A percentile compares a stretch with the other conserved stretches of the same genome.
Conservation (phyloP, 2,888 invertebrate species). For the Hemistola chrysoprasaria region DNA sequence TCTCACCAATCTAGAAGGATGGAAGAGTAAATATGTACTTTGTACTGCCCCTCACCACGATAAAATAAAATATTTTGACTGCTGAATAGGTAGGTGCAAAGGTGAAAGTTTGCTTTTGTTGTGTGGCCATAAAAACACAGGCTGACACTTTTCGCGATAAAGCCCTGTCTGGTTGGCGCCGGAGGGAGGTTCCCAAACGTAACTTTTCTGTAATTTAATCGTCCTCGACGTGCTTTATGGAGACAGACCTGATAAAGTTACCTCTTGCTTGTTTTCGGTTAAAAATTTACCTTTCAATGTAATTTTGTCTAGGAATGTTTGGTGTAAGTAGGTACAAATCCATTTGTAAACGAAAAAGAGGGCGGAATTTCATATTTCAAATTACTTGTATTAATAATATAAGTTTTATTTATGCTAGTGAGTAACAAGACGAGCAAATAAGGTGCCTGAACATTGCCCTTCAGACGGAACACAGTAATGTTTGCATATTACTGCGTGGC, state of each 20-base stretch:
- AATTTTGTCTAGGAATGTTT: no score
- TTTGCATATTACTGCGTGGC: no score
- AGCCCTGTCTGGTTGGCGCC: conserved; percentile 61
- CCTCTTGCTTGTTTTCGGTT: conserved; percentile 12
- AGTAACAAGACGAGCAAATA: no score
- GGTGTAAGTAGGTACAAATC: no score
- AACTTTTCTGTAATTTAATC: conserved; percentile 65
- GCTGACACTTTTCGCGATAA: conserved; percentile 73
- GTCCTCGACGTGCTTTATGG: conserved; percentile 25
- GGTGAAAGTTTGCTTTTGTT: conserved; percentile 73
- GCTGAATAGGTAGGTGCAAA: conserved; percentile 53
- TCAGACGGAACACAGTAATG: no score
- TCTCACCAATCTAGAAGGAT: no score
- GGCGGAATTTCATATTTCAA: no score
- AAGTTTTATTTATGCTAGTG: no score
- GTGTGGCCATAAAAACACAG: conserved; percentile 62
- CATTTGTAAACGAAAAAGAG: no score
- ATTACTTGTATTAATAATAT: no score
- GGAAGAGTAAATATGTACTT: neutral
- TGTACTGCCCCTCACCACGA: conserved; percentile 11
- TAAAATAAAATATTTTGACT: conserved; percentile 63
- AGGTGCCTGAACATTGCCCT: no score
- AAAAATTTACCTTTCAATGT: conserved; percentile 5
- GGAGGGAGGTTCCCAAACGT: conserved; percentile 34
- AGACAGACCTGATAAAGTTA: conserved; percentile 23